Conservation (phyloP, 2,113 vertebrate species). For the Climacteris rufus region DNA sequence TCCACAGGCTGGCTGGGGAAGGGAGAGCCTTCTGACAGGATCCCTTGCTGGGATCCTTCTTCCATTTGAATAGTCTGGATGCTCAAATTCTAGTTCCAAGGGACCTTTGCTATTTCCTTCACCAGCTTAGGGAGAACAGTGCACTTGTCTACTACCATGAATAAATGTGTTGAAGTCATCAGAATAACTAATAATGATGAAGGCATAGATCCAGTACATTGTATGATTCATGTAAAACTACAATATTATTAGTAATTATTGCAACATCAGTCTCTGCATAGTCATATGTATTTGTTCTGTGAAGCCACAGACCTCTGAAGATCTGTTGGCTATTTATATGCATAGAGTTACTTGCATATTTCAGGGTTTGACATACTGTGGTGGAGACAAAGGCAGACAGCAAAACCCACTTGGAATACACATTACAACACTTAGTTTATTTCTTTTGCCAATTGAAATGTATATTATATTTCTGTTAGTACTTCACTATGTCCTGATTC, state of each 20-base stretch:
- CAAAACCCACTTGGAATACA: background rate
- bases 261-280: background rate
- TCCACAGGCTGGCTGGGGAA: background rate
- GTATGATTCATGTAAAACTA: background rate
- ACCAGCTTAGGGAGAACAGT: background rate
- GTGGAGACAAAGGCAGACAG: background rate
- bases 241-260: background rate
- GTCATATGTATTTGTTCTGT: background rate
- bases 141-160: background rate
- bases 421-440: background rate
- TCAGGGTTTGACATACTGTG: background rate
- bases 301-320: background rate
- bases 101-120: background rate
- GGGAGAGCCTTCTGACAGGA: background rate
- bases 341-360: background rate
- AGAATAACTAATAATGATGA: background rate
- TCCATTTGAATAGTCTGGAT: background rate
- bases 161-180: background rate
- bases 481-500: background rate
- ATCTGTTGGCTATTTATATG: background rate
- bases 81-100: background rate
- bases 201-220: background rate
- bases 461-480: background rate
- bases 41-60: background rate
- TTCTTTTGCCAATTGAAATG: background rate